phyloP scores from a whole-genome alignment of 2,797 vertebrate species.

The Coranthus polyacanthus region DNA sequence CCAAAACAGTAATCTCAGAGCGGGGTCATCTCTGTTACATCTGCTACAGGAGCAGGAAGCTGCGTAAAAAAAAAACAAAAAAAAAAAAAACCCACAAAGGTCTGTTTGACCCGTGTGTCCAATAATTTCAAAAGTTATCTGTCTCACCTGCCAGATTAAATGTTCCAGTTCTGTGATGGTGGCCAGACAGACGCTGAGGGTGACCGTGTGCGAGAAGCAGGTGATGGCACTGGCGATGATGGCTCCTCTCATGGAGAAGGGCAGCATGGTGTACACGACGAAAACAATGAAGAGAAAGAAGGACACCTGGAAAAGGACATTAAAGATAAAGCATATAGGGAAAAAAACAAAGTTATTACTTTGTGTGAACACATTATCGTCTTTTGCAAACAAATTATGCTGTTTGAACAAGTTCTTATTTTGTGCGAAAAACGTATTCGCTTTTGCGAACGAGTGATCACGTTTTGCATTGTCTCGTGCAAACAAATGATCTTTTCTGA shows the following conservation, averaged over 20 bases:
- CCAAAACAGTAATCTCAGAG: background rate
- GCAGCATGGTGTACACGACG: slow-evolving; percentile 98
- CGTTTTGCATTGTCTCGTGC: too few relatives aligned
- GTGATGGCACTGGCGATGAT: slow-evolving; percentile 93
- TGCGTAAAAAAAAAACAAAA: too few relatives aligned
- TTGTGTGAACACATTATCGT: too few relatives aligned
- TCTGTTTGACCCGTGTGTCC: background rate
- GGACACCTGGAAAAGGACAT: slow-evolving; percentile 86
- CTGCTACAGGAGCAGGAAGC: too few relatives aligned
- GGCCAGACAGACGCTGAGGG: slow-evolving; percentile 91
- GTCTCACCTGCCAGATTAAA: slow-evolving; percentile 94
- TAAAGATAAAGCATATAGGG: background rate
- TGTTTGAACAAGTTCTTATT: too few relatives aligned
- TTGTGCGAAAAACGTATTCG: too few relatives aligned
- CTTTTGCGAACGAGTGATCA: too few relatives aligned
- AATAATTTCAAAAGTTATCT: background rate
- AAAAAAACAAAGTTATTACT: background rate
- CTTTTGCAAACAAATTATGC: too few relatives aligned
- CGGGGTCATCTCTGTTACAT: background rate
- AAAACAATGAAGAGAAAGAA: slow-evolving; percentile 99
- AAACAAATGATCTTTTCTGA: too few relatives aligned
- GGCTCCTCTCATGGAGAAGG: slow-evolving; percentile 96
- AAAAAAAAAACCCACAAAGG: slow-evolving; percentile 5
- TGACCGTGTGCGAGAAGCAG: slow-evolving; percentile 93
- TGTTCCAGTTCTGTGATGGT: slow-evolving; percentile 85